phyloP scores from a whole-genome alignment of 2,113 vertebrate species.

The Albula goreensis region DNA sequence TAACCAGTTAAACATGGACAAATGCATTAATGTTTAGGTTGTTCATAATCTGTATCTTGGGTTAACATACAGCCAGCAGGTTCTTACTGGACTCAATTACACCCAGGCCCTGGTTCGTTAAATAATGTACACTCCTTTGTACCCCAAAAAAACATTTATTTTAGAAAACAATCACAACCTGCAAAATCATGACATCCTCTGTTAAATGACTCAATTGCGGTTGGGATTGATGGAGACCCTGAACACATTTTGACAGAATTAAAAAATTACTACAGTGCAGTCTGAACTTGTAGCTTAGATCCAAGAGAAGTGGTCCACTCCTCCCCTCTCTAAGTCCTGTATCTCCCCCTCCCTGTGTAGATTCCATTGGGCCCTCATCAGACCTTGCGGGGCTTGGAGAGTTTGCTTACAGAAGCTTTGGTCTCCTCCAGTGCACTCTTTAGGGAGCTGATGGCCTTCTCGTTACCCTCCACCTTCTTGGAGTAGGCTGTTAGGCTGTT shows the following conservation, averaged over 20 bases:
- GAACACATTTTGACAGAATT: conserved; percentile 31
- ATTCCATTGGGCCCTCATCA: background rate
- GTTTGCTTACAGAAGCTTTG: conserved; percentile 69
- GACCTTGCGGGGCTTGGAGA: conserved; percentile 53
- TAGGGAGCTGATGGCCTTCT: conserved; percentile 72
- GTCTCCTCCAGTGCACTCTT: conserved; percentile 75
- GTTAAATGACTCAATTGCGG: conserved; percentile 45
- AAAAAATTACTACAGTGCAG: conserved; percentile 66
- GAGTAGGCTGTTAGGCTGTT: conserved; percentile 76
- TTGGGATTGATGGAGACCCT: conserved; percentile 30
- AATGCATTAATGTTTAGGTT: no score
- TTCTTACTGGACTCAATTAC: background rate
- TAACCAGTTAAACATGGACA: no score
- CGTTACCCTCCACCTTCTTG: conserved; percentile 80
- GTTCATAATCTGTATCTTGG: no score
- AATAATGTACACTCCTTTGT: conserved; percentile 19
- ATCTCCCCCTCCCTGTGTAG: background rate
- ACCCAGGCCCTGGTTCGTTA: background rate
- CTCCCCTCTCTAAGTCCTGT: background rate
- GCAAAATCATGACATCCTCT: conserved; percentile 47
- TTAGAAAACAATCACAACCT: conserved; percentile 41
- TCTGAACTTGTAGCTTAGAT: conserved; percentile 47
- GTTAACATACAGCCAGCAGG: background rate
- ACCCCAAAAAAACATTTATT: conserved; percentile 24
- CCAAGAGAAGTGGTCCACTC: conserved; percentile 58